Conservation (phyloP, 2,797 vertebrate genomes). For the Danio aesculapii region DNA sequence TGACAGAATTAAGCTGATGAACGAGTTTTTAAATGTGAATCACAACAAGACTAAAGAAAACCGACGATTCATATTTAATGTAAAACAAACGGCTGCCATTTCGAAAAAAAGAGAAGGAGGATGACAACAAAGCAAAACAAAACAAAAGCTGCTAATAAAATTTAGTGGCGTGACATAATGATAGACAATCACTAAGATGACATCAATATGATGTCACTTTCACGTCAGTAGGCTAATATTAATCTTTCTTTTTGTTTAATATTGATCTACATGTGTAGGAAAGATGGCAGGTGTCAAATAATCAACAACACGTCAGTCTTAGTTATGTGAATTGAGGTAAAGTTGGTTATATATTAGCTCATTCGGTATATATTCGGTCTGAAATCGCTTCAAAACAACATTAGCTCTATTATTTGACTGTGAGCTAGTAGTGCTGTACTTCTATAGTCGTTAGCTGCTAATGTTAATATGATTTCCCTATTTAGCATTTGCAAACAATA, state of each 20-base stretch:
- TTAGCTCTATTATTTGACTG: too few relatives aligned
- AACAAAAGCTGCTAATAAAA: not conserved
- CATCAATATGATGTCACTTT: slow-evolving; percentile 2
- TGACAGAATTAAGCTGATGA: not conserved
- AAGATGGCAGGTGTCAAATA: not conserved
- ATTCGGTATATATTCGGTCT: too few relatives aligned
- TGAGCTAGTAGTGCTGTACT: too few relatives aligned
- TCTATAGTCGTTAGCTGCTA: too few relatives aligned
- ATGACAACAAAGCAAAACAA: too few relatives aligned
- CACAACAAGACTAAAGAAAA: too few relatives aligned
- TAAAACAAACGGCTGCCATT: not conserved
- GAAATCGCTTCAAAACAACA: too few relatives aligned
- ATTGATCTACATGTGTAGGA: not conserved
- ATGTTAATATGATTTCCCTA: too few relatives aligned
- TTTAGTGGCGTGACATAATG: not conserved
- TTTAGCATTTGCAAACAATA: too few relatives aligned
- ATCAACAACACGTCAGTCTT: too few relatives aligned
- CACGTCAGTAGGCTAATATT: not conserved
- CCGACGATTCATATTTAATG: not conserved
- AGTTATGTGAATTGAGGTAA: too few relatives aligned
- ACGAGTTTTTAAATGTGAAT: not conserved
- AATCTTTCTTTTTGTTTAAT: not conserved
- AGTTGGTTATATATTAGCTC: too few relatives aligned
- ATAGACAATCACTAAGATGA: not conserved
- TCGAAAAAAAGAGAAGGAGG: not conserved